Evolutionary conservation across 2,888 invertebrate genomes (phyloP), one percentile per base, ranked within the genome.

Genomic region (Eilema sororculum): DNA sequence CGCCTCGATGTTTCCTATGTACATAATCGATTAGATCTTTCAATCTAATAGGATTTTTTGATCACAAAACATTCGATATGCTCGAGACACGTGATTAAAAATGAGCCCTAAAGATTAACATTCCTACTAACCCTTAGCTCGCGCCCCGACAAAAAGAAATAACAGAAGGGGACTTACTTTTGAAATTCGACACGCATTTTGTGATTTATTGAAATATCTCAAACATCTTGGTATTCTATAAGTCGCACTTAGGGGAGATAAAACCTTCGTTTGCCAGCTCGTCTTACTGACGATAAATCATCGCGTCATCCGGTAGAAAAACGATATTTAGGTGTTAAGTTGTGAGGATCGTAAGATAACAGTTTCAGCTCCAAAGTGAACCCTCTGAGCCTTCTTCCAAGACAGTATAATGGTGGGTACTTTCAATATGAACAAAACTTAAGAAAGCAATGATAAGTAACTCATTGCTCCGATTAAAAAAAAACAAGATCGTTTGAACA

Each of bases 141-240:
- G 71, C 76, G 60, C 71, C 77, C 79, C 84, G 83, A 84, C 84
- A 85, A 87, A 89, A 90, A 89, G 88, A 86, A 86, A 79, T 84
- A 83, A 83, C 85, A 77, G 79, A 86, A 84, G 88, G 91, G 90
- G 89, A 76, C 86, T 86, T 89, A 89, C 90, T 89, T 89, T 89
- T 87, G 94, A 91, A 93, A 94, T 92, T 90, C 91, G 93, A 94
- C 89, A 91, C 92, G 92, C 90, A 88, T 91, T 81, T 93, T 91
- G 90, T 93, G 93, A 95, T 95, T 94, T 95, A 95, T 94, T 91
- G 92, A 91, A 92, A 93, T 92, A 91, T 90, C 91, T 91, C 87
- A 88, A 91, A 91, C 90, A 89, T 91, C 90, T 91, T 89, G 86
- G 90, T 91, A 89, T 90, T 91, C 85, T 85, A 91, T 92, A 91